Evolutionary conservation across 2,888 invertebrate species (phyloP), one percentile per base, ranked within the genome.

Genomic region (Erpobdella octoculata): DNA sequence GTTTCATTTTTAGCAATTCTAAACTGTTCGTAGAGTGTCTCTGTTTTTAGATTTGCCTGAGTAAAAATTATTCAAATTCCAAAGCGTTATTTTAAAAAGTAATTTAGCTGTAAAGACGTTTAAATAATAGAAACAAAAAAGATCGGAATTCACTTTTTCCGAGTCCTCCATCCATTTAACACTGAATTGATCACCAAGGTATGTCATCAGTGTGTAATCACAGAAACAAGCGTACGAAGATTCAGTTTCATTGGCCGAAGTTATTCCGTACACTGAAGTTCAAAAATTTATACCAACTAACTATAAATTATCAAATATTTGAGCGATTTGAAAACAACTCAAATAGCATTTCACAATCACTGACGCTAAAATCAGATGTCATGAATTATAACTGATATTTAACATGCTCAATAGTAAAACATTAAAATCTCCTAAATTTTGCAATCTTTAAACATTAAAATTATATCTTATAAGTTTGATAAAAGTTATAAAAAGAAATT

Each of bases 161-260:
- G 86, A 84, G 78, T 87, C 86, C 77, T 87, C 84, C 86, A 88
- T 86, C 88, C 88, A 88, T 72, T 83, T 86, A 25, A 87, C 86
- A 76, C 86, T 86, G 81, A 87, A 88, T 3, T 86, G 83, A 80
- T 88, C 88, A 12, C 87, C 88, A 6, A 88, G 82, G 78, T 86
- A 87, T 1, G 86, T 86, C 31, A 79, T 73, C 21, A 83, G 78
- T 15, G 79, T 71, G 1, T 84, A 81, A 78, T 87, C 87, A 77
- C 80, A 87, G 78, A 87, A 88, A 74, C 87, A 87, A 61, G 87
- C 87, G 78, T 85, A 87, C 0, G 87, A 87, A 12, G 85, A 85
- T 78, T 88, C 87, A 21, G 83, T 78, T 1, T 84, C 79, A 78
- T 86, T 87, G 28, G 88, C 85, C 38, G 88, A 88, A 12, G 88